Conservation (phyloP, 2,797 vertebrate species). For the Anabas testudineus region DNA sequence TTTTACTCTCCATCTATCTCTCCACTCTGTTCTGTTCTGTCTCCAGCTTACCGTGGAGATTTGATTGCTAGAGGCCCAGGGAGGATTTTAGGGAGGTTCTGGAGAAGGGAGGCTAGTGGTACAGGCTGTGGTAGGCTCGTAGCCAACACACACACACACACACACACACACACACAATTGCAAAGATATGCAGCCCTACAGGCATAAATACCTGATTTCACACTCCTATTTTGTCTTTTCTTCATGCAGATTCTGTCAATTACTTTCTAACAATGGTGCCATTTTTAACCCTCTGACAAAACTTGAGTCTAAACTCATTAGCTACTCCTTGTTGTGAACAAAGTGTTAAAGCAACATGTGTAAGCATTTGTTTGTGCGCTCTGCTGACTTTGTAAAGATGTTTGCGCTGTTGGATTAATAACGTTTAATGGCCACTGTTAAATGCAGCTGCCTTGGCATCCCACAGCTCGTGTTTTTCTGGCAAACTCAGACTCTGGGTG, state of each 20-base stretch:
- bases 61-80: conserved; percentile 77
- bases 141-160: conserved; percentile 69
- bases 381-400: conserved; percentile 80
- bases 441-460: conserved; percentile 81
- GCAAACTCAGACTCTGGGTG: conserved; percentile 70
- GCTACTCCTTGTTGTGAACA: conserved; percentile 63
- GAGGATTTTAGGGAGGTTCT: conserved; percentile 81
- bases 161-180: conserved; percentile 15
- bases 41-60: conserved; percentile 70
- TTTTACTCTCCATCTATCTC: conserved; percentile 63
- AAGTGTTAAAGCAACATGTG: conserved; percentile 79
- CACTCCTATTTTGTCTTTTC: conserved; percentile 36
- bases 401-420: conserved; percentile 82
- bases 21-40: conserved; percentile 65
- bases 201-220: conserved; percentile 43
- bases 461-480: conserved; percentile 75
- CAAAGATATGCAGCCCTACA: conserved; percentile 34
- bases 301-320: conserved; percentile 57
- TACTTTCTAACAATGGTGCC: conserved; percentile 45
- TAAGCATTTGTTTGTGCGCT: conserved; percentile 80
- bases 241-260: conserved; percentile 52
- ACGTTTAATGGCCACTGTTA: conserved; percentile 83
- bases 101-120: conserved; percentile 82
- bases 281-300: conserved; percentile 51
- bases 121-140: conserved; percentile 76